phyloP scores from a whole-genome alignment of 2,113 vertebrate species.

The Paramisgurnus dabryanus region DNA sequence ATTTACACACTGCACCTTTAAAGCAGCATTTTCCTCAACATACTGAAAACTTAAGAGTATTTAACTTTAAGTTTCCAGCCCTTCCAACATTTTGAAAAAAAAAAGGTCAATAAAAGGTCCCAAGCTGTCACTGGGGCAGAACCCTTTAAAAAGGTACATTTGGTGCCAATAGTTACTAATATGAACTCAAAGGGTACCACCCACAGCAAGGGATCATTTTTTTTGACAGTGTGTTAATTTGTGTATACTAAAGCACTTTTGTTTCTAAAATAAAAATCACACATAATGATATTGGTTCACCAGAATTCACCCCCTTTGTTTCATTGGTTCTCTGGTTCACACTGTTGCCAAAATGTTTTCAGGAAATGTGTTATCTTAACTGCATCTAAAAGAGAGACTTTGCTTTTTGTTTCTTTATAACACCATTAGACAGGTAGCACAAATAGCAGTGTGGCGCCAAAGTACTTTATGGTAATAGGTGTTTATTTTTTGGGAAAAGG shows the following conservation, averaged over 20 bases:
- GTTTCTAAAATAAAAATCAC: too few relatives aligned
- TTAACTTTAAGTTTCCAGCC: too few relatives aligned
- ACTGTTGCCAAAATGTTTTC: conserved; percentile 59
- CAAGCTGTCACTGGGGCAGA: too few relatives aligned
- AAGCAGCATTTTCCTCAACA: too few relatives aligned
- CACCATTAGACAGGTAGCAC: conserved; percentile 53
- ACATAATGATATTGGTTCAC: not conserved
- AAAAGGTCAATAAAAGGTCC: too few relatives aligned
- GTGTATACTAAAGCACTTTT: not conserved
- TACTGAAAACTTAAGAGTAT: too few relatives aligned
- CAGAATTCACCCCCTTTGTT: conserved; percentile 11
- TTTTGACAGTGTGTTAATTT: not conserved
- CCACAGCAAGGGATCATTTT: too few relatives aligned
- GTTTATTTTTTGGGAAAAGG: conserved; percentile 34
- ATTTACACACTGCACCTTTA: too few relatives aligned
- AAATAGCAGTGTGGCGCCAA: conserved; percentile 50
- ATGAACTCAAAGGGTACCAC: too few relatives aligned
- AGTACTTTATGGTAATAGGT: conserved; percentile 42
- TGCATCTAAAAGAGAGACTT: conserved; percentile 54
- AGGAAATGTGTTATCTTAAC: conserved; percentile 58
- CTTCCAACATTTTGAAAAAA: too few relatives aligned
- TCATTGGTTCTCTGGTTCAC: conserved; percentile 16
- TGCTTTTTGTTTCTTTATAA: conserved; percentile 52
- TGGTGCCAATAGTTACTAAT: too few relatives aligned
- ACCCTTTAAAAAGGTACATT: too few relatives aligned